Base-by-base conservation (phyloP, 2,113 vertebrate genomes). In the Otolemur garnettii region DNA sequence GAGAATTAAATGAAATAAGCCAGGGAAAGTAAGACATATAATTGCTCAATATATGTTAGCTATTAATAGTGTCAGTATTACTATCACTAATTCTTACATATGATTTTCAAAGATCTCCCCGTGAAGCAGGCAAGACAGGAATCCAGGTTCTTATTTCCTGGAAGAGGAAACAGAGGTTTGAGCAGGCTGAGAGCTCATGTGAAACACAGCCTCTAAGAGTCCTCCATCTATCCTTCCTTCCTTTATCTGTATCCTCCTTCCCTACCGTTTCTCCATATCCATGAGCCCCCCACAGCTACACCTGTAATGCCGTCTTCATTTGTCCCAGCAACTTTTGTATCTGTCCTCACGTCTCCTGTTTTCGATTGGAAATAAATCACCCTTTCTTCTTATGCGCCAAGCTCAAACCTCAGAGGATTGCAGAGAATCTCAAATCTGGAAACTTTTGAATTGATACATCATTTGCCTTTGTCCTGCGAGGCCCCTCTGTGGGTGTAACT, bases 391-490 rank as follows among this genome's bases (percentile, higher is more conserved):
- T 64, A 86, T 62, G 60, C 45, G 87, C 45, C 21, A 38, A 45
- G 59, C 86, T 96, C 64, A 93, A 83, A 71, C 74, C 78, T 83
- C 78, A 75, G 74, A 79, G 59, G 59, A 86, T 17, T 62, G 22
- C 83, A 62, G 75, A 86, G 69, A 85, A 93, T 78, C 33, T 71
- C 5, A 13, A 60, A 35, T 84, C 59, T 50, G 53, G 60, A 33
- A 80, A 5, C 45, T 75, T 91, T 71, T 50, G 71, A 71, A 92
- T 7, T 72, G 53, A 35, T 57, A 93, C 96, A 94, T 78, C 78
- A 96, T 90, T 87, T 84, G 35, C 85, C 53, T 86, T 78, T 88
- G 30, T 96, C 50, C 74, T 84, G 26, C 13, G 85, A 75, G 72
- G 17, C 53, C 93, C 55, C 50, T 15, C 7, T 0, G 0, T 69